phyloP scores from a whole-genome alignment of 2,888 invertebrate genomes.

The Papilio demoleus region DNA sequence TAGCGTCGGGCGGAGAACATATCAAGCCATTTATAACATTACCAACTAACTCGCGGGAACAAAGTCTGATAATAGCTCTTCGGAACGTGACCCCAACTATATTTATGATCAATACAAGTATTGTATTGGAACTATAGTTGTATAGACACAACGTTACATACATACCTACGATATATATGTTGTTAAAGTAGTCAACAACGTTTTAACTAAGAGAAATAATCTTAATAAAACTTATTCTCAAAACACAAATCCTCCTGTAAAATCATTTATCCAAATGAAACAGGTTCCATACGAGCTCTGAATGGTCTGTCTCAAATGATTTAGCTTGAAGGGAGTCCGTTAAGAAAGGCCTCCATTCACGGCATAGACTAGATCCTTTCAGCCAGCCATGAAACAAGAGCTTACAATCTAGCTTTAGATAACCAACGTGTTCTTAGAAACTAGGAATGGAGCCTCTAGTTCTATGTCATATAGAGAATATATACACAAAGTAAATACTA shows the following conservation, averaged over 20 bases:
- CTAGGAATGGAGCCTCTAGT: not conserved
- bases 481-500: not conserved
- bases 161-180: too few relatives aligned
- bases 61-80: slow-evolving; percentile 22
- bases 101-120: slow-evolving; percentile 17
- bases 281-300: not conserved
- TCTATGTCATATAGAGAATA: not conserved
- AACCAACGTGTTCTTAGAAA: slow-evolving; percentile 17
- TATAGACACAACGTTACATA: too few relatives aligned
- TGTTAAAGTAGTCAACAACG: too few relatives aligned
- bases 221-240: not conserved
- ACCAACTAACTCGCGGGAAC: slow-evolving; percentile 24
- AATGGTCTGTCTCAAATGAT: slow-evolving; percentile 12
- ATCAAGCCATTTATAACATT: slow-evolving; percentile 29
- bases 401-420: slow-evolving; percentile 16
- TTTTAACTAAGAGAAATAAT: too few relatives aligned
- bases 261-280: not conserved
- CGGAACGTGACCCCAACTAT: slow-evolving; percentile 12
- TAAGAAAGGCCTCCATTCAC: slow-evolving; percentile 27
- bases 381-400: slow-evolving; percentile 27
- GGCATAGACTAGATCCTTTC: slow-evolving; percentile 32
- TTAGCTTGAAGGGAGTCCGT: slow-evolving; percentile 3
- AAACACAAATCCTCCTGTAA: not conserved
- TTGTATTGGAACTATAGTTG: slow-evolving; percentile 6
- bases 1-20: slow-evolving; percentile 14